Evolutionary conservation across 2,888 invertebrate genomes (phyloP), one percentile per base, ranked within the genome.

Genomic region (Eilema depressum): DNA sequence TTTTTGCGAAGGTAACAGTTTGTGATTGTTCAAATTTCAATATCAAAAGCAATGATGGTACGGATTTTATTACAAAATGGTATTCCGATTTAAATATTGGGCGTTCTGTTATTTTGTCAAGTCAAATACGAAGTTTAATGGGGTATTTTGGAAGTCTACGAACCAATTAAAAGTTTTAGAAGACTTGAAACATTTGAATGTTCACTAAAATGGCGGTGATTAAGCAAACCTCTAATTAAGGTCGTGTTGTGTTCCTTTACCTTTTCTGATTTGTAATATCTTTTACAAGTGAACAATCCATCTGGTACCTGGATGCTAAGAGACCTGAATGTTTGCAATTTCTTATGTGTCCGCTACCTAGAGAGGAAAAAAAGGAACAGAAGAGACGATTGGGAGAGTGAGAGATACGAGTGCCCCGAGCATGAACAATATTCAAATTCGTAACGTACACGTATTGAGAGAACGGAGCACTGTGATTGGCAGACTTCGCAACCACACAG

Each of bases 101-200:
- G 26, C 28, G 59, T 53, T 30, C 41, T 60, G 25, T 60, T 33
- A 65, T 68, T 68, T 61, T 62, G 66, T 65, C 59, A 70, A 70
- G 68, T 63, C 25, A 61, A 68, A 64, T 68, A 30, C 7, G 33
- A 65, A 73, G 70, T 70, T 70, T 59, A 68, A 70, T 70, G 66
- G 37, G 60, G 53, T 65, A 65, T 68, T 68, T 62, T 37, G 47
- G 30, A 68, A 66, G 70, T 47, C 53, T 33, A 14, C 56, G 56
- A 57, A 63, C 66, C 66, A 74, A 74, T 74, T 74, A 70, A 74
- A 74, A 74, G 62, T 74, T 74, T 61, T 53, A 47, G 37, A 66
- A 59, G 47, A 57, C 62, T 73, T 62, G 41, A 37, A 70, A 66
- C 63, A 56, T 63, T 66, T 68, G 65, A 70, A 60, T 64, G 63